Evolutionary conservation across 2,888 invertebrate genomes (phyloP).

Genomic region (Salticus scenicus): DNA sequence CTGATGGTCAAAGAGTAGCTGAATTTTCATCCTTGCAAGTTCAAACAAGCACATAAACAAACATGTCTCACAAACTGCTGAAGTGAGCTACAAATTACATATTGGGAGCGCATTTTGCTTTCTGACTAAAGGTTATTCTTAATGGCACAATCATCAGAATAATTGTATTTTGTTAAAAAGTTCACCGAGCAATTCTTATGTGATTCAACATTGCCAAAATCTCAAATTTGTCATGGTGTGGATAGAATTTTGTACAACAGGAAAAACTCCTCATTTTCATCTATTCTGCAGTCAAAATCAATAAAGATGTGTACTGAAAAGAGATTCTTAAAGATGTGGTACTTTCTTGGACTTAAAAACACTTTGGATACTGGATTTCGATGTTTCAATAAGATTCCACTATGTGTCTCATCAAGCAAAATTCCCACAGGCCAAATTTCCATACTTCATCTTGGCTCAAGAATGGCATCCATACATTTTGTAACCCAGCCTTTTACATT

Average conservation of each 20-base stretch:
- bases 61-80: neutral
- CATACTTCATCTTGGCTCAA: neutral
- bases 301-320: neutral
- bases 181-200: too few relatives aligned
- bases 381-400: neutral
- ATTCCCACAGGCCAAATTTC: neutral
- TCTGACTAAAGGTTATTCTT: too few relatives aligned
- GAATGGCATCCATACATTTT: neutral
- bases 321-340: neutral
- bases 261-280: neutral
- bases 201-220: neutral
- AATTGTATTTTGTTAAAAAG: neutral
- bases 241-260: neutral
- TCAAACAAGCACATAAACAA: too few relatives aligned
- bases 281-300: too few relatives aligned
- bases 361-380: neutral
- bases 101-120: too few relatives aligned
- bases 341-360: neutral
- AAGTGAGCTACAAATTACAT: too few relatives aligned
- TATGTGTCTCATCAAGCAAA: neutral
- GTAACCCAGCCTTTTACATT: neutral
- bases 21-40: neutral
- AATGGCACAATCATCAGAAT: neutral
- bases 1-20: neutral
- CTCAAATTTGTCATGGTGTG: neutral